These are phyloP conservation scores for Chrysina gloriosa DNA, from an alignment of 2,888 invertebrate genomes.

Conservation along the genomic window DNA sequence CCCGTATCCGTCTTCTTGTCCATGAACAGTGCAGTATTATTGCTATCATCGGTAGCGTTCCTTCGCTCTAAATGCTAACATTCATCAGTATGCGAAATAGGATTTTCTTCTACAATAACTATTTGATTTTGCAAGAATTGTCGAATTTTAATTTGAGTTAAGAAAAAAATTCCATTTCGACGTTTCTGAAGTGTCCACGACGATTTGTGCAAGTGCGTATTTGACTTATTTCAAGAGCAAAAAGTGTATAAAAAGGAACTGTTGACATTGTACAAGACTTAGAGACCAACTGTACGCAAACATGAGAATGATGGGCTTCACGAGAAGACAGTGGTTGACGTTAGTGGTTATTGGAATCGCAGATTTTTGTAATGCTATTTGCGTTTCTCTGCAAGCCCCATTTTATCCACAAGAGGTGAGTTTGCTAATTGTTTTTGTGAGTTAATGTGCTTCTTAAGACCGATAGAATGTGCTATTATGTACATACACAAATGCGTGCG, in stretches of 20 bases:
- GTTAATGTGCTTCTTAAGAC: no score
- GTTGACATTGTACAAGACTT: neutral
- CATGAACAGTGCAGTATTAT: conserved; percentile 25
- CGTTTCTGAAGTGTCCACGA: neutral
- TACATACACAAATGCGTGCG: neutral
- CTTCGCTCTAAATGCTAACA: neutral
- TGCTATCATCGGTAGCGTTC: neutral
- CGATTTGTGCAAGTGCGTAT: neutral
- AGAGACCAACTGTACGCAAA: neutral
- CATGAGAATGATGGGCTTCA: conserved; percentile 72
- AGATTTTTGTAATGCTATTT: conserved; percentile 86
- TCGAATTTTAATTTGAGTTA: conserved; percentile 54
- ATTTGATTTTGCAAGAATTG: conserved; percentile 59
- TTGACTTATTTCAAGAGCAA: neutral
- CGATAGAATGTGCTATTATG: no score
- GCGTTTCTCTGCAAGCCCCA: conserved; percentile 86
- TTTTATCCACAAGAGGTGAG: conserved; percentile 87
- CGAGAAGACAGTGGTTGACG: conserved; percentile 81
- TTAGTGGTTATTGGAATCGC: conserved; percentile 82
- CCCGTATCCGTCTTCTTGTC: neutral
- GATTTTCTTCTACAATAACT: conserved; percentile 60
- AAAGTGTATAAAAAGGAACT: neutral
- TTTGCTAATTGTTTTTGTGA: conserved; percentile 19
- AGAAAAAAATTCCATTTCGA: neutral
- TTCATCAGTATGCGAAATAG: conserved; percentile 57